These are phyloP conservation scores for Poecilia latipinna DNA, from an alignment of 2,113 vertebrate species.

Conservation along the genomic window DNA sequence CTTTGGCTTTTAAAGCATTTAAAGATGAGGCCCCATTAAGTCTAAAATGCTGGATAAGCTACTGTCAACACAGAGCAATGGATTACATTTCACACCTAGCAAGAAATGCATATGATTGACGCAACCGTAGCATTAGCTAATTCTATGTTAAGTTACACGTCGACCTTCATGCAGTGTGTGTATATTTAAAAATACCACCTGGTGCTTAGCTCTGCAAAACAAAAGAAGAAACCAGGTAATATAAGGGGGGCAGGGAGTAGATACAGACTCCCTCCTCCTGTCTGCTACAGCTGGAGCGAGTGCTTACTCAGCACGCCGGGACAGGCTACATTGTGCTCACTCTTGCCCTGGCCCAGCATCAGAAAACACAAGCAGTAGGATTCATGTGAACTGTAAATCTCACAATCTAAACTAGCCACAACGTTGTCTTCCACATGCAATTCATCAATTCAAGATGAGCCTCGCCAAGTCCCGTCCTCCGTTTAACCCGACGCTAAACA, in stretches of 20 bases:
- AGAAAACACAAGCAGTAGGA: slow-evolving; percentile 24
- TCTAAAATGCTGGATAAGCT: neutral
- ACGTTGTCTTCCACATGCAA: neutral
- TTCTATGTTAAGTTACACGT: neutral
- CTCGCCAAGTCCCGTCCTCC: slow-evolving; percentile 15
- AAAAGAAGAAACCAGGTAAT: slow-evolving; percentile 12
- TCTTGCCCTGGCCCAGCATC: slow-evolving; percentile 23
- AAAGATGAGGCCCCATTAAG: neutral
- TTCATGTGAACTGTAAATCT: slow-evolving; percentile 23
- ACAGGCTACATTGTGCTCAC: slow-evolving; percentile 8
- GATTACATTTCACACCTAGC: slow-evolving; percentile 17
- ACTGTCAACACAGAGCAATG: neutral
- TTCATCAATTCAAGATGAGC: neutral
- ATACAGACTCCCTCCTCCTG: neutral
- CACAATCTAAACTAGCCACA: neutral
- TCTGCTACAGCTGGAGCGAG: slow-evolving; percentile 32
- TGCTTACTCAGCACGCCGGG: slow-evolving; percentile 54
- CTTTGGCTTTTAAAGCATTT: neutral
- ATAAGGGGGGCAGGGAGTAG: slow-evolving; percentile 2
- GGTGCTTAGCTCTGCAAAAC: slow-evolving; percentile 33
- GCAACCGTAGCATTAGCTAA: neutral
- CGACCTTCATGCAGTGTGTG: neutral
- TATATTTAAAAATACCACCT: slow-evolving; percentile 22
- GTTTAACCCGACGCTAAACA: slow-evolving; percentile 11
- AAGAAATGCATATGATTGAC: slow-evolving; percentile 44